phyloP scores from a whole-genome alignment of 2,888 invertebrate genomes.

The Lithophane semibrunnea region DNA sequence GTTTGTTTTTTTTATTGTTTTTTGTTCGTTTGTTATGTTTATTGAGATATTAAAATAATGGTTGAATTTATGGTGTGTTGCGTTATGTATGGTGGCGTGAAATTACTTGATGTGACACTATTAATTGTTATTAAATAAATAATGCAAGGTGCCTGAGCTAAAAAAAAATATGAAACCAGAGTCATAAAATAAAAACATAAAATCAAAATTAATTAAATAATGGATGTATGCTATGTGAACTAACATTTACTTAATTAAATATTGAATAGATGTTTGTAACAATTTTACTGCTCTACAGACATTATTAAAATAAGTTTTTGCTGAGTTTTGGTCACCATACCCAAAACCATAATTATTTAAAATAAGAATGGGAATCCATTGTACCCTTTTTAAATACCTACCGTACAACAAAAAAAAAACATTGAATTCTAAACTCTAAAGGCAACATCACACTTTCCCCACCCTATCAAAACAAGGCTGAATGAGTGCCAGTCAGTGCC shows the following conservation, averaged over 20 bases:
- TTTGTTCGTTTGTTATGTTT: conserved; percentile 59
- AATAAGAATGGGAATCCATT: not conserved
- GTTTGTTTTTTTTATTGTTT: conserved; percentile 70
- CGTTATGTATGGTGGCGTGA: not conserved
- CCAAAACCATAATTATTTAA: not conserved
- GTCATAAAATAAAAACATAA: not conserved
- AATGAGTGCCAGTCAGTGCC: conserved; percentile 67
- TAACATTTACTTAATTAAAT: not conserved
- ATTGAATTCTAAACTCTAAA: conserved; percentile 53
- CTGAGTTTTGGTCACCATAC: not conserved
- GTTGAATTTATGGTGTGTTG: conserved; percentile 27
- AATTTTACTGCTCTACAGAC: not conserved
- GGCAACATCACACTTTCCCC: conserved; percentile 59
- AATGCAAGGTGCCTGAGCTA: not conserved
- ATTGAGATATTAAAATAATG: conserved; percentile 58
- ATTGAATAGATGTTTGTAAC: not conserved
- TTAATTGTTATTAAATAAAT: not conserved
- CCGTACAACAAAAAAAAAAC: not conserved
- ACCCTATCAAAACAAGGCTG: conserved; percentile 63
- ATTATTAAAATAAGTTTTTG: not conserved
- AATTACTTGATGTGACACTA: conserved; percentile 1
- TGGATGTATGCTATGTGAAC: too few species aligned
- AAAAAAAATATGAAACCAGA: not conserved
- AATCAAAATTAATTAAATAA: not conserved
- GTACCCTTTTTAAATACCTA: not conserved